Base-by-base conservation (phyloP, 2,797 vertebrate genomes). In the Austrolebias charrua region DNA sequence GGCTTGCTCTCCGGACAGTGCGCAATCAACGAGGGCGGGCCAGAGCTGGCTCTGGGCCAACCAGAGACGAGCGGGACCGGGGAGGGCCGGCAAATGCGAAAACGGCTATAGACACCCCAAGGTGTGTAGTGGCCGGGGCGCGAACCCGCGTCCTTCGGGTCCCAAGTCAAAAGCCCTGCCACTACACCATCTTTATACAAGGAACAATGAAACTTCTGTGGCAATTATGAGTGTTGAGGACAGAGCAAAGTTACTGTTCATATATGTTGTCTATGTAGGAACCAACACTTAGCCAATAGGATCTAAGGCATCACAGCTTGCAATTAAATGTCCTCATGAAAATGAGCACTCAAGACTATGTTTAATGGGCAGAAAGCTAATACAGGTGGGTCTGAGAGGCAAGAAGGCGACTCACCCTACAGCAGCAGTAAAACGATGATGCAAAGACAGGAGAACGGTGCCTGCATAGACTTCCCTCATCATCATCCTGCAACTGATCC, bases 311-410 rank as follows among this genome's bases (percentile, higher is more conserved):
- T 76, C 58, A 69, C 74, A 61, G 79, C 72, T 64, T 77, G 71
- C 85, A 89, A 90, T 92, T 91, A 91, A 88, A 81, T 76, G 84
- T 88, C 87, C 88, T 81, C 80, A 81, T 76, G 89, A 83, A 86
- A 89, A 91, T 90, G 88, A 85, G 89, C 84, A 73, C 73, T 85
- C 83, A 81, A 85, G 90, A 84, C 90, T 90, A 88, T 81, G 76
- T 88, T 86, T 90, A 91, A 91, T 90, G 89, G 87, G 75, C 78
- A 89, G 78, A 82, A 76, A 84, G 80, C 80, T 90, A 79, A 88
- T 84, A 82, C 64, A 87, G 88, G 76, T 60, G 78, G 64, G 2
- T 16, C 59, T 40, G 75, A 80, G 80, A 73, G 19, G 75, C 75
- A 80, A 83, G 81, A 79, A 86, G 84, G 82, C 85, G 84, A 80